phyloP scores from a whole-genome alignment of 64 coral and sea anemone genomes.

The Porites australiensis region DNA sequence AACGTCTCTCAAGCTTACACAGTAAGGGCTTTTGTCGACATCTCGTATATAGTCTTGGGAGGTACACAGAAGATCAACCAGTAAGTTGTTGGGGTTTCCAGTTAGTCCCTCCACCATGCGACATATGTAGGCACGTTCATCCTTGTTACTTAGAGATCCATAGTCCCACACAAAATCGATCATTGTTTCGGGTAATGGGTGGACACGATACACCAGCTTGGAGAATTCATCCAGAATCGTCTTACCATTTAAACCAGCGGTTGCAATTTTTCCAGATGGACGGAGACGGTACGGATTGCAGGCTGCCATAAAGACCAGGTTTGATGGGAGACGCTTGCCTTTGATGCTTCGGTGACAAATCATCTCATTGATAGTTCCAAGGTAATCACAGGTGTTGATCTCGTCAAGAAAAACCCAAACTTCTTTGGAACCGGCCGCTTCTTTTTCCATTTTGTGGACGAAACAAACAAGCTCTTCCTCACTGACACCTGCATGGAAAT shows the following conservation, averaged over 20 bases:
- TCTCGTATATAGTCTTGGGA: constrained; percentile 80
- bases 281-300: constrained; percentile 87
- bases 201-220: constrained; percentile 83
- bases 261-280: constrained; percentile 61
- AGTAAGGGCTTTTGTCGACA: constrained; percentile 69
- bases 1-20: constrained; percentile 87
- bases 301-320: constrained; percentile 83
- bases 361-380: constrained; percentile 84
- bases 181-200: constrained; percentile 92
- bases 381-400: constrained; percentile 92
- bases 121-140: constrained; percentile 77
- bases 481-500: constrained; percentile 66
- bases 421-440: constrained; percentile 42
- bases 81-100: not conserved
- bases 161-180: constrained; percentile 95
- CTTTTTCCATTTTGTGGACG: constrained; percentile 2
- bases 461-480: constrained; percentile 60
- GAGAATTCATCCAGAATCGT: constrained; percentile 80
- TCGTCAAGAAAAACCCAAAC: constrained; percentile 88
- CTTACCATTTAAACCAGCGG: constrained; percentile 75
- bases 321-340: constrained; percentile 52
- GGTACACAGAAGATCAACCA: constrained; percentile 68
- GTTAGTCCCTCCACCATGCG: constrained; percentile 71
- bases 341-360: constrained; percentile 77
- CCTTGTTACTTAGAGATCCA: constrained; percentile 69